Base-by-base conservation (phyloP, 1,140 invertebrate species). In the Oedothorax gibbosus region DNA sequence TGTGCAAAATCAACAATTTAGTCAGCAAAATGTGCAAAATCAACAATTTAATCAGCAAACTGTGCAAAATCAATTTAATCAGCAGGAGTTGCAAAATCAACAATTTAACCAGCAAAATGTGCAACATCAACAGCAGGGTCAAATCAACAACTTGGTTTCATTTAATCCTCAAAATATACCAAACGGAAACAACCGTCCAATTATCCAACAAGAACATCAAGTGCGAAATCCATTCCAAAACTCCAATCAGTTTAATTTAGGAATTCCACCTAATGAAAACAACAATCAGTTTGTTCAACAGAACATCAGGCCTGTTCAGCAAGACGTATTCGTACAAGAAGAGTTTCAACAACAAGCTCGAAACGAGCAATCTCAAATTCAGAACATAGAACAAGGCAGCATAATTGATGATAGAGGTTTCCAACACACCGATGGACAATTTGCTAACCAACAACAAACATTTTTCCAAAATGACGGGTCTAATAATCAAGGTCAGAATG, bases 61-160 rank as follows among this genome's bases (percentile, higher is more conserved):
- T 0, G 12, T 5, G 0, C 8, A 14, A 20, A n/a, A 62, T 51
- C 53, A 50, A 14, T 35, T 62, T 15, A 49, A 35, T 64, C 73
- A 76, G 14, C 56, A 60, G 11, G 15, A 76, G 12, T 62, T 64
- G 5, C 14, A 50, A 64, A 12, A 57, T n/a, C 51, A 73, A 14
- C 71, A 73, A 62, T 76, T 76, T 76, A 20, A 76, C 10, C 21
- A 76, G 2, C 11, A 15, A 11, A 50, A 51, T 14, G 51, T 12
- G 11, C 66, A 49, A 12, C 66, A 49, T 12, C 66, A 49, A 14
- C 18, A n/a, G 14, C 35, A 69, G 7, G 14, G 53, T 15, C 68
- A 51, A 15, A 51, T 7, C 1, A 35, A 35, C 35, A 35, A 35
- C 35, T 7, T 8, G 53, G 10, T 51, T 69, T 50, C 49, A 69